These are phyloP conservation scores for Heliconius himera DNA, from an alignment of 1,140 invertebrate species.

Conservation along the genomic window DNA sequence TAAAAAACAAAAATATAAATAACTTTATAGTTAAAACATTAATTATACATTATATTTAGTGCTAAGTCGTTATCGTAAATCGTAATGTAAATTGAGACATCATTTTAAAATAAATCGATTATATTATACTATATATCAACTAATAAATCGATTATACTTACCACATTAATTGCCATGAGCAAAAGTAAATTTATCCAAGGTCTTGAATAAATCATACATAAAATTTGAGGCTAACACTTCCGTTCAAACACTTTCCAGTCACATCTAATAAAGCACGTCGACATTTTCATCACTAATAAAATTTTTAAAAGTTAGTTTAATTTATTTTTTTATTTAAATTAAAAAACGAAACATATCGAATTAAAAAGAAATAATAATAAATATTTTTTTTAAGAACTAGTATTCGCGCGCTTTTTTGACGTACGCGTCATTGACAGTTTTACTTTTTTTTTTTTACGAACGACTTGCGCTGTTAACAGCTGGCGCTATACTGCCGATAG, in stretches of 20 bases:
- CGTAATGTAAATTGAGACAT: constrained; percentile 51
- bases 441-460: constrained; percentile 35
- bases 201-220: constrained; percentile 80
- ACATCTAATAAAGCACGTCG: constrained; percentile 47
- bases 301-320: not conserved
- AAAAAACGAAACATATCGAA: not conserved
- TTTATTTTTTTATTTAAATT: not conserved
- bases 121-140: constrained; percentile 5
- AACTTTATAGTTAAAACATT: not conserved
- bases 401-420: constrained; percentile 40
- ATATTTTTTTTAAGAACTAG: not conserved
- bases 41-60: constrained; percentile 32
- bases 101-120: constrained; percentile 29
- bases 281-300: constrained; percentile 35
- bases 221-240: constrained; percentile 68
- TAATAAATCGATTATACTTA: constrained; percentile 51
- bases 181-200: constrained; percentile 76
- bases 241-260: constrained; percentile 58
- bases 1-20: not conserved
- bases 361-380: not conserved
- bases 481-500: constrained; percentile 42
- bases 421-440: constrained; percentile 31
- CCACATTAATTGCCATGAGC: constrained; percentile 78
- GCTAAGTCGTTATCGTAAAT: constrained; percentile 39
- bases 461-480: constrained; percentile 36